phyloP scores from a whole-genome alignment of 64 coral and sea anemone species.

The Pachyseris speciosa region DNA sequence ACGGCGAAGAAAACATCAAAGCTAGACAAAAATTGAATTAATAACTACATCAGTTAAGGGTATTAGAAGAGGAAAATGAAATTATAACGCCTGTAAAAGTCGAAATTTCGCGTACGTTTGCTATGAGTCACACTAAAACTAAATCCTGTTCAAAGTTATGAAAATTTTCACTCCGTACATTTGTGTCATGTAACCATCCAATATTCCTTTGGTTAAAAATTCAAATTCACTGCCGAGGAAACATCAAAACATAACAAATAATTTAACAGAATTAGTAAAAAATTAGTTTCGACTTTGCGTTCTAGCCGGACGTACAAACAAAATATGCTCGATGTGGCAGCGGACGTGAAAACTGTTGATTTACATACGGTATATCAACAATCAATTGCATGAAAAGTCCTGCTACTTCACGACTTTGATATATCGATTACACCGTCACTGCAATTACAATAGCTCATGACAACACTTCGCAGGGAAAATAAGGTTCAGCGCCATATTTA shows the following conservation, averaged over 20 bases:
- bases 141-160: background rate
- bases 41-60: too few species aligned
- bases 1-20: background rate
- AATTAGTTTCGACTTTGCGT: background rate
- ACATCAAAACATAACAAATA: background rate
- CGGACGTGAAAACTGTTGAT: conserved; percentile 9
- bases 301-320: background rate
- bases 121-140: too few species aligned
- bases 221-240: background rate
- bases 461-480: background rate
- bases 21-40: background rate
- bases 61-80: too few species aligned
- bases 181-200: background rate
- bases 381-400: background rate
- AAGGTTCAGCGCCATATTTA: too few species aligned
- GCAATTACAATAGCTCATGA: background rate
- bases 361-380: conserved; percentile 32
- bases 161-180: too few species aligned
- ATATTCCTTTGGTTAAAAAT: background rate
- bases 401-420: background rate
- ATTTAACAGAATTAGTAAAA: background rate
- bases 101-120: too few species aligned
- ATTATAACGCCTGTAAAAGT: too few species aligned
- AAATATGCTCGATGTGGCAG: background rate
- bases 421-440: conserved; percentile 14